These are phyloP conservation scores for Melanotaenia pygmaea DNA, from an alignment of 2,797 vertebrate genomes.

Conservation along the genomic window DNA sequence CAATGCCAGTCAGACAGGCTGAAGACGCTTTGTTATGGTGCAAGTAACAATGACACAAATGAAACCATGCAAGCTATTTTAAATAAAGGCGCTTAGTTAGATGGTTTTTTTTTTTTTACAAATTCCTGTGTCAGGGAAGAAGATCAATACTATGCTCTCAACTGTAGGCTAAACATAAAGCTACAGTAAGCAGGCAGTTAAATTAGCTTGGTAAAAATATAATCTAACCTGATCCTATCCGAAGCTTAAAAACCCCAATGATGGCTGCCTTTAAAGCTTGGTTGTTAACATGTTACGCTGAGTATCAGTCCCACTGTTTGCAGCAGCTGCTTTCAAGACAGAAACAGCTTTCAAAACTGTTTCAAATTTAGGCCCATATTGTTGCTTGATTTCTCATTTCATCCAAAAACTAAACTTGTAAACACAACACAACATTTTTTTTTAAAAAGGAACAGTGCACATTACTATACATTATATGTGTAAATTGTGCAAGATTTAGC, in stretches of 20 bases:
- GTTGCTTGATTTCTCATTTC: background rate
- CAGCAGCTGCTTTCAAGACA: background rate
- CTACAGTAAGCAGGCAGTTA: background rate
- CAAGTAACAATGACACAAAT: constrained; percentile 3
- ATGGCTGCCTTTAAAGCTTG: background rate
- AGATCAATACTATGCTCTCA: background rate
- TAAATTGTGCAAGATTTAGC: background rate
- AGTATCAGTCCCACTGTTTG: background rate
- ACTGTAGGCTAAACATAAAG: background rate
- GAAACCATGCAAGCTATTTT: background rate
- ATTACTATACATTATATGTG: background rate
- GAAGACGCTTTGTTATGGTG: constrained; percentile 16
- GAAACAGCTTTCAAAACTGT: background rate
- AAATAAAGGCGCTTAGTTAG: background rate
- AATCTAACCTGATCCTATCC: background rate
- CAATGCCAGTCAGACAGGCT: constrained; percentile 1
- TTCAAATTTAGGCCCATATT: background rate
- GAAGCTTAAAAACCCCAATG: background rate
- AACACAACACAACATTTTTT: background rate
- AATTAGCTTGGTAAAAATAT: background rate
- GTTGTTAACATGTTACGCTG: background rate
- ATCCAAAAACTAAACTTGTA: background rate
- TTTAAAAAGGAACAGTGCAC: background rate
- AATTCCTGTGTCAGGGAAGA: background rate
- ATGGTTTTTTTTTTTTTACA: background rate